phyloP scores from a whole-genome alignment of 2,113 vertebrate species.

The Accipiter cooperii region DNA sequence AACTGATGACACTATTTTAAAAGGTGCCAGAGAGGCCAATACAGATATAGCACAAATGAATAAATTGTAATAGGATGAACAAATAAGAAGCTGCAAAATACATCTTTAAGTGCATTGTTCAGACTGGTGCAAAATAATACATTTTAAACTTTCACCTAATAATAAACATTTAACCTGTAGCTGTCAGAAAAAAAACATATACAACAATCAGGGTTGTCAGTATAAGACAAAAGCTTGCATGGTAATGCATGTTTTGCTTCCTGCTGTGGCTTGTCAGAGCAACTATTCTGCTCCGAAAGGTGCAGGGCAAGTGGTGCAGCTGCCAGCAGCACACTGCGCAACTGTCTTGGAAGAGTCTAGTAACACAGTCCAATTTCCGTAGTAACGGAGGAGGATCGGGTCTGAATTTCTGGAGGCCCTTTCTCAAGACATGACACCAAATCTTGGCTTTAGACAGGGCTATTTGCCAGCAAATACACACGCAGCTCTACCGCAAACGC shows the following conservation, averaged over 20 bases:
- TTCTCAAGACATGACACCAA: neutral
- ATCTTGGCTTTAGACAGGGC: neutral
- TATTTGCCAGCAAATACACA: neutral
- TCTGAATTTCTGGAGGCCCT: neutral
- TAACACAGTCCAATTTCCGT: neutral
- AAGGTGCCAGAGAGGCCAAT: neutral
- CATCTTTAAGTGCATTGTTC: neutral
- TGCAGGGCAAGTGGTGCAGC: neutral
- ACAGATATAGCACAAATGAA: neutral
- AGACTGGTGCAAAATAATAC: neutral
- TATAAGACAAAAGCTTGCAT: neutral
- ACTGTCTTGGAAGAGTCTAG: neutral
- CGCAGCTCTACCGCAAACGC: neutral
- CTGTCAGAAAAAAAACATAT: neutral
- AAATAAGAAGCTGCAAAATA: neutral
- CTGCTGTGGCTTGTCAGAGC: constrained; percentile 11
- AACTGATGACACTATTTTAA: neutral
- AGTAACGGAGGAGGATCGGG: neutral
- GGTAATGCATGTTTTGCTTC: neutral
- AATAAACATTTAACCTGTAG: neutral
- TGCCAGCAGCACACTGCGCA: neutral
- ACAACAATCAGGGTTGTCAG: neutral
- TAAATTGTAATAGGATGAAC: neutral
- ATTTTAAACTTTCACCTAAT: neutral
- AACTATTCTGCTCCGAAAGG: neutral